A percentile compares a stretch with the other conserved stretches of the same genome.
phyloP scores from a whole-genome alignment of 2,797 vertebrate species.

The Dallia pectoralis region DNA sequence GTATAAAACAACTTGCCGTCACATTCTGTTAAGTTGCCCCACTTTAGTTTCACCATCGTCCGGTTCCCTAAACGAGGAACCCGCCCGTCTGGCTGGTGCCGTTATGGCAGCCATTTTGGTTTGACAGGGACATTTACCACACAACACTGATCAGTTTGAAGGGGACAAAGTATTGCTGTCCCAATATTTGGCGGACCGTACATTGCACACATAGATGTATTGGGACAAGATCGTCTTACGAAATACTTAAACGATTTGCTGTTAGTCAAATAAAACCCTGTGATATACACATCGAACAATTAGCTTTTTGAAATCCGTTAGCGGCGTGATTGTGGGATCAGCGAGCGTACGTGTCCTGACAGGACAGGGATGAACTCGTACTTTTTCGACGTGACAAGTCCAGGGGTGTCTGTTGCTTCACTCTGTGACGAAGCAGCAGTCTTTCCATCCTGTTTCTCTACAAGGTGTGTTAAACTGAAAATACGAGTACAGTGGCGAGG shows the following conservation, averaged over 20 bases:
- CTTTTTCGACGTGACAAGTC: background rate
- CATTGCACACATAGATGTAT: conserved; percentile 12
- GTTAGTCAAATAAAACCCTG: conserved; percentile 8
- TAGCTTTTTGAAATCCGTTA: background rate
- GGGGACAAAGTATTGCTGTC: background rate
- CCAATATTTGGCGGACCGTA: background rate
- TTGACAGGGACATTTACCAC: conserved; percentile 1
- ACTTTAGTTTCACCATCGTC: background rate
- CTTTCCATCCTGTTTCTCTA: background rate
- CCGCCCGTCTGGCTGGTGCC: background rate
- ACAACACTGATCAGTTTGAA: background rate
- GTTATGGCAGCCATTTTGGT: background rate
- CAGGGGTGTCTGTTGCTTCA: background rate
- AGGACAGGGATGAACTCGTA: too few species aligned
- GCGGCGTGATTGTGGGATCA: conserved; percentile 1
- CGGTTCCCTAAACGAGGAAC: too few species aligned
- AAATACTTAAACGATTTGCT: conserved; percentile 16
- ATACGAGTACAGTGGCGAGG: background rate
- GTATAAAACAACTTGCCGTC: background rate
- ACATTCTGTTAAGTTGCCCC: background rate
- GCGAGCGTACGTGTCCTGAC: background rate
- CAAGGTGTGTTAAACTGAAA: background rate
- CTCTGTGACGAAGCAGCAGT: background rate
- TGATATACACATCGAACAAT: background rate
- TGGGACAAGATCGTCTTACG: conserved; percentile 6